Evolutionary conservation across 2,888 invertebrate genomes (phyloP).

Genomic region (Diplolepis rosae): DNA sequence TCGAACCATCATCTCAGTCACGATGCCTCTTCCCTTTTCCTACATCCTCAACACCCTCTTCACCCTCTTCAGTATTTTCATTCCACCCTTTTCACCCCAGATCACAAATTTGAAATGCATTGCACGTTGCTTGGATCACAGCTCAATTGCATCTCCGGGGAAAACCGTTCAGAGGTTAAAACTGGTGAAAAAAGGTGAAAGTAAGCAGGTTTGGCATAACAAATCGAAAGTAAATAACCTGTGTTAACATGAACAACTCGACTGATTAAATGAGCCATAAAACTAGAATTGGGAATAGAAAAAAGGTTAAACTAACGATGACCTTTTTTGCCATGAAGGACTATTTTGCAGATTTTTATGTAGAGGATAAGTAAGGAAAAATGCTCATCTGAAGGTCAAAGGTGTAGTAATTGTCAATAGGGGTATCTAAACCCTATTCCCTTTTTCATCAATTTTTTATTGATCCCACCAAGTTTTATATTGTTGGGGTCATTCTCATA

Average conservation of each 20-base stretch:
- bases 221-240: slow-evolving; percentile 1
- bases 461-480: too few species aligned
- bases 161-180: not conserved
- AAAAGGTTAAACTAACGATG: not conserved
- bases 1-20: slow-evolving; percentile 17
- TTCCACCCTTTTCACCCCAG: not conserved
- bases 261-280: not conserved
- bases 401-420: too few species aligned
- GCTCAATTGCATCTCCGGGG: slow-evolving; percentile 6
- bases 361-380: too few species aligned
- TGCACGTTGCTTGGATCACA: slow-evolving; percentile 3
- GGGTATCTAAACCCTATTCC: too few species aligned
- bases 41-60: not conserved
- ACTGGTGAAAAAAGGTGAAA: not conserved
- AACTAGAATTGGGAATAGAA: not conserved
- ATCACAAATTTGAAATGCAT: not conserved
- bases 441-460: too few species aligned
- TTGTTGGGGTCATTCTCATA: too few species aligned
- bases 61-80: not conserved
- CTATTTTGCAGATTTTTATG: not conserved
- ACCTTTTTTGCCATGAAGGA: not conserved
- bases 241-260: not conserved
- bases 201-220: slow-evolving; percentile 2
- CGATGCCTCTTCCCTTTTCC: not conserved
- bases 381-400: not conserved